A percentile compares a stretch with the other conserved stretches of the same genome.
Evolutionary conservation across 2,113 vertebrate species (phyloP).

Genomic region (Cochlearius cochlearius): DNA sequence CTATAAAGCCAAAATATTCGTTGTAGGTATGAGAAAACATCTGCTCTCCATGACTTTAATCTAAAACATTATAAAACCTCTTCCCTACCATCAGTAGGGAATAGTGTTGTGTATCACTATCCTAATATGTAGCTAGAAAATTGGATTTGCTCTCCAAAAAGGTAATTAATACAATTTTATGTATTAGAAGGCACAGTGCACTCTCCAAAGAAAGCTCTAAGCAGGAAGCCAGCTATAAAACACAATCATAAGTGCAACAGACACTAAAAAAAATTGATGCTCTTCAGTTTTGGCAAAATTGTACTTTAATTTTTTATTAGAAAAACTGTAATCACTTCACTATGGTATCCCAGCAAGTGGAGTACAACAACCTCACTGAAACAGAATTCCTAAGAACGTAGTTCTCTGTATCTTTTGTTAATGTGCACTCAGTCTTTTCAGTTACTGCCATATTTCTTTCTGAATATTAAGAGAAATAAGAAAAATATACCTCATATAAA

Average conservation of each 20-base stretch:
- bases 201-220: neutral
- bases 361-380: neutral
- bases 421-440: neutral
- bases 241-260: neutral
- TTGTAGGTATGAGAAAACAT: neutral
- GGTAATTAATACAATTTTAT: neutral
- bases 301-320: neutral
- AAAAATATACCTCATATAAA: slow-evolving; percentile 75
- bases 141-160: neutral
- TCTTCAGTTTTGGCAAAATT: neutral
- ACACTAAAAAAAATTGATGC: neutral
- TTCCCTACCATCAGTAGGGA: neutral
- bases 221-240: neutral
- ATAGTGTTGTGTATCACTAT: neutral
- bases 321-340: neutral
- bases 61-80: neutral
- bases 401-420: neutral
- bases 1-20: neutral
- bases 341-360: neutral
- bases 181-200: neutral
- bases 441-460: neutral
- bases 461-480: neutral
- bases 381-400: neutral
- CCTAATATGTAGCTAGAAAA: neutral
- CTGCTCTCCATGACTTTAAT: neutral